Base-by-base conservation (phyloP, 2,797 vertebrate genomes). In the Acanthiza pusilla region DNA sequence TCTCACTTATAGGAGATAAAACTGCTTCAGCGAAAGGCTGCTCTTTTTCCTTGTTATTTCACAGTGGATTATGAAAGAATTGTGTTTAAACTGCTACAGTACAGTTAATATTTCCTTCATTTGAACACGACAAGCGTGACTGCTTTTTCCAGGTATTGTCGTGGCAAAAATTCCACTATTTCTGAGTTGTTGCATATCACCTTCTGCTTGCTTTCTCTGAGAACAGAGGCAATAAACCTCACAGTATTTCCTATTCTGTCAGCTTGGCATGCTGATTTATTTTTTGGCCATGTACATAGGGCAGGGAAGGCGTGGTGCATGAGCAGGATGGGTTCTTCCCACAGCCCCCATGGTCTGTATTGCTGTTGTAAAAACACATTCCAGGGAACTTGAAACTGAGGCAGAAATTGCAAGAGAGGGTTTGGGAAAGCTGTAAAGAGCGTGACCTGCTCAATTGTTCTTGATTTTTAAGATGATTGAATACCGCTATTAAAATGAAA, bases 251-350 rank as follows among this genome's bases (percentile, higher is more conserved):
- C 51, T 82, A 6, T 73, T 58, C n/a, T 79, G 27, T 62, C 3
- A 5, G 17, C 40, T 40, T 80, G 72, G 8, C 32, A 7, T 32
- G 22, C 61, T 63, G 78, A 14, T 89, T 51, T 81, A 18, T 32
- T 48, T 58, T 62, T 25, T 91, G 60, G 43, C 58, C 7, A 0
- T 2, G 26, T 50, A 3, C 1, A 2, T 1, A 1, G 50, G 26
- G 12, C 55, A 32, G n/a, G 42, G 38, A 81, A 50, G 34, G 74
- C 32, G 48, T 32, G 43, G 22, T 68, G 3, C 10, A 16, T 32
- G 32, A 67, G 32, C 42, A 38, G 42, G 73, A 34, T 9, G 8
- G 22, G n/a, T 75, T n/a, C 55, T 38, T 75, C 4, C 2, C 2
- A 1, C 43, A 66, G 47, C 27, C 63, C 26, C 32, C 7, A 2